These are phyloP conservation scores for Amiota mariae DNA, from an alignment of 2,888 invertebrate species.

Conservation along the genomic window DNA sequence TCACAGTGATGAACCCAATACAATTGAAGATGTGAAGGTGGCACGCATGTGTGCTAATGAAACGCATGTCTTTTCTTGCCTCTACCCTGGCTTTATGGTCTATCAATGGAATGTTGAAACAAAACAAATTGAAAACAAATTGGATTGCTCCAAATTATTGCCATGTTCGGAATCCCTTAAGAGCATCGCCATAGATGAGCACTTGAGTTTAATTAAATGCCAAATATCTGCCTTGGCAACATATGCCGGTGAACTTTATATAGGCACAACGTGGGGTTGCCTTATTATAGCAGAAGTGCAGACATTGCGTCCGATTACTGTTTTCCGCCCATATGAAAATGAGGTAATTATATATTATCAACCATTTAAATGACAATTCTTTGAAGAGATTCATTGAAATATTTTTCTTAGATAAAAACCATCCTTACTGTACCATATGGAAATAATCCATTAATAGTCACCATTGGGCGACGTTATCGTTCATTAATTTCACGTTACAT, in stretches of 20 bases:
- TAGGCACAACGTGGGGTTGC: slow-evolving; percentile 97
- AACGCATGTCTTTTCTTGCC: slow-evolving; percentile 84
- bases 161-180: slow-evolving; percentile 94
- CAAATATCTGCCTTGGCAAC: slow-evolving; percentile 79
- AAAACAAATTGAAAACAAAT: slow-evolving; percentile 81
- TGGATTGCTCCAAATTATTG: slow-evolving; percentile 93
- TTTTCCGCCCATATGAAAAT: slow-evolving; percentile 93
- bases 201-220: slow-evolving; percentile 83
- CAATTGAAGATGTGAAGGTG: slow-evolving; percentile 76
- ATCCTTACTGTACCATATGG: slow-evolving; percentile 77
- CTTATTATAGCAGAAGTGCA: slow-evolving; percentile 89
- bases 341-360: slow-evolving; percentile 76
- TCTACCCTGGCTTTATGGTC: slow-evolving; percentile 89
- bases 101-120: slow-evolving; percentile 88
- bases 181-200: slow-evolving; percentile 92
- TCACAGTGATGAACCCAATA: slow-evolving; percentile 75
- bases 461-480: slow-evolving; percentile 89
- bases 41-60: slow-evolving; percentile 80
- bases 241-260: slow-evolving; percentile 83
- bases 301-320: slow-evolving; percentile 88
- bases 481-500: slow-evolving; percentile 81
- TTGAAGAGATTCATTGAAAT: slow-evolving; percentile 26
- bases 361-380: background rate
- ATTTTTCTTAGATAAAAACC: slow-evolving; percentile 75
- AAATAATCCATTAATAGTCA: slow-evolving; percentile 78